phyloP scores from a whole-genome alignment of 2,888 invertebrate genomes.

The Azorinus chamasolen region DNA sequence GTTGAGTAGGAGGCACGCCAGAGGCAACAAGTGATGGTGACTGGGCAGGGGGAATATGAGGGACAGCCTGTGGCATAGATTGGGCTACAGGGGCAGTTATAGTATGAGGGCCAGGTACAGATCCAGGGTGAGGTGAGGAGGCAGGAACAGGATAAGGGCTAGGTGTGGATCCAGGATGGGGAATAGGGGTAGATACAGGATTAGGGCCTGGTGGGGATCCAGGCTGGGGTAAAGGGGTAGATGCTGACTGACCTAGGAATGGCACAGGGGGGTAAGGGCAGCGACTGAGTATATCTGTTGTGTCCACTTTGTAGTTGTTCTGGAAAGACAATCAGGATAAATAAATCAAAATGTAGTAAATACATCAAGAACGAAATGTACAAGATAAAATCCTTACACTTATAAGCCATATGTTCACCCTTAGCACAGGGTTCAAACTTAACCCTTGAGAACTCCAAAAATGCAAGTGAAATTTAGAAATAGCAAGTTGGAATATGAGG shows the following conservation, averaged over 20 bases:
- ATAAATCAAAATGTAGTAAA: no score
- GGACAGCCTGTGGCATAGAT: background rate
- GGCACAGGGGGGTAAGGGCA: slow-evolving; percentile 83
- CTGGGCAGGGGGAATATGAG: background rate
- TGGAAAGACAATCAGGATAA: slow-evolving; percentile 49
- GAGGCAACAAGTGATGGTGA: no score
- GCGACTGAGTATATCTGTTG: slow-evolving; percentile 77
- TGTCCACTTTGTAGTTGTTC: slow-evolving; percentile 77
- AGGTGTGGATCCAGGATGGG: background rate
- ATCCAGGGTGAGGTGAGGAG: background rate
- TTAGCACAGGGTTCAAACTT: no score
- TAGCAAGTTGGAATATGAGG: no score
- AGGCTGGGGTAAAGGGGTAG: slow-evolving; percentile 6
- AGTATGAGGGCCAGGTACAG: background rate
- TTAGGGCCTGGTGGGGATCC: background rate
- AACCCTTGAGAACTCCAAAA: no score
- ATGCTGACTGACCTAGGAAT: slow-evolving; percentile 63
- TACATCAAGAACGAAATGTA: no score
- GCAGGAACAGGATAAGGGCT: no score
- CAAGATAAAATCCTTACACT: no score
- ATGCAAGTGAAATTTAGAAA: no score
- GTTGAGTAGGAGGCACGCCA: no score
- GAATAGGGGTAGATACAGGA: slow-evolving; percentile 1
- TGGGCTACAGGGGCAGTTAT: slow-evolving; percentile 9
- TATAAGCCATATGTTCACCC: no score